A percentile compares a stretch with the other conserved stretches of the same genome.
These are phyloP conservation scores for Pinna nobilis DNA, from an alignment of 1,140 invertebrate genomes.

Conservation along the genomic window DNA sequence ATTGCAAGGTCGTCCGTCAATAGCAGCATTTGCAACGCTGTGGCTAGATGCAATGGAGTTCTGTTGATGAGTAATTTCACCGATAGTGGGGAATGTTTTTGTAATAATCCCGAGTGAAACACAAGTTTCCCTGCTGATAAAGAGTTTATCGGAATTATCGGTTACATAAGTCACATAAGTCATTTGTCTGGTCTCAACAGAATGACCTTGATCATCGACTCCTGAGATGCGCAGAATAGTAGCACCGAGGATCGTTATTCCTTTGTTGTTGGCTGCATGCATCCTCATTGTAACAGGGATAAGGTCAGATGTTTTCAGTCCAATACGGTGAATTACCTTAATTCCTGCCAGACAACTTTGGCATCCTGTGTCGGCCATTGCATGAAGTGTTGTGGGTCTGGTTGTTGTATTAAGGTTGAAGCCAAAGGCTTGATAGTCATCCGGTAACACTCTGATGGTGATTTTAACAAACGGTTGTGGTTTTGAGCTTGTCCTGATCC, in stretches of 20 bases:
- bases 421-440: slow-evolving; percentile 19
- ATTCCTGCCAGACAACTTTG: slow-evolving; percentile 39
- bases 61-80: neutral
- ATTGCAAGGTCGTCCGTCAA: too few species aligned
- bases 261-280: slow-evolving; percentile 33
- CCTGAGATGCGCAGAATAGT: slow-evolving; percentile 27
- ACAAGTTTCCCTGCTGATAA: slow-evolving; percentile 40
- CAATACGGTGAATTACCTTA: slow-evolving; percentile 20
- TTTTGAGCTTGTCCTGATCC: slow-evolving; percentile 29
- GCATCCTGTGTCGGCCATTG: slow-evolving; percentile 43
- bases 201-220: neutral
- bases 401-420: neutral
- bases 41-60: neutral
- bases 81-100: slow-evolving; percentile 10
- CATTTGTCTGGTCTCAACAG: slow-evolving; percentile 35
- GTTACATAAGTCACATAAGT: slow-evolving; percentile 39
- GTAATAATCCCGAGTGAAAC: slow-evolving; percentile 26
- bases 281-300: slow-evolving; percentile 44
- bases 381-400: neutral
- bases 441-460: neutral
- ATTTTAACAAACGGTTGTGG: slow-evolving; percentile 39
- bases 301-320: slow-evolving; percentile 25
- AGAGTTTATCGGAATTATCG: slow-evolving; percentile 31
- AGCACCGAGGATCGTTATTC: slow-evolving; percentile 37
- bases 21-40: neutral